Base-by-base conservation (phyloP, 2,888 invertebrate species). In the Adineta ricciae region DNA sequence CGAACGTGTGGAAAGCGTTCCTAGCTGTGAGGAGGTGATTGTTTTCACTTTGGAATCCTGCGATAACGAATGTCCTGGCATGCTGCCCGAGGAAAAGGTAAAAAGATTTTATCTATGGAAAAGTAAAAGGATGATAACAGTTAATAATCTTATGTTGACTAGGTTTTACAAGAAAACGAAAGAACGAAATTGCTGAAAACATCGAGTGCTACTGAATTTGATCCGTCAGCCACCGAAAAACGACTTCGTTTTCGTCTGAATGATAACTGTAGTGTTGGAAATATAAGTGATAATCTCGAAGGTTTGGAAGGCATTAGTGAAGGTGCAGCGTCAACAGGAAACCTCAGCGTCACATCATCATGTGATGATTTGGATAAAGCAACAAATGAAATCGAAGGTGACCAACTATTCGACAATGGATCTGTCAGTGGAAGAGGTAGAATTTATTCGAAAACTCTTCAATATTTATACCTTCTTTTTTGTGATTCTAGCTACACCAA, bases 221-320 rank as follows among this genome's bases (percentile, higher is more conserved):
- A 86, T n/a, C 87, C 87, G 88, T 46, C 89, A 88, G 64, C 85
- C 86, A 38, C 89, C 88, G 50, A 87, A 92, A 92, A 87, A 88
- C 92, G 73, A 92, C 92, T 4, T 89, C 93, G 86, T 96, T 96
- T 90, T 95, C 95, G 0, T 92, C 95, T 83, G 21, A 73, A 73
- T 24, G 73, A 73, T 41, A 73, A 73, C 8, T 38, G 38, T 73
- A 73, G 73, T 73, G 73, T 73, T 73, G 73, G 73, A 36, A 96
- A 95, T 89, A 94, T 95, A 0, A 96, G 96, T 8, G 96, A 97
- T 90, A 96, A 96, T 91, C 91, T 96, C 87, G 97, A 97, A 91
- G 96, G 95, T 0, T 95, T 96, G 21, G 73, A 73, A 73, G 73
- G 73, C 7, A 73, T 73, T 16, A 38, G 36, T 38, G 73, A 73